These are phyloP conservation scores for Capricornis sumatraensis DNA, from an alignment of 2,113 vertebrate genomes.

Conservation along the genomic window DNA sequence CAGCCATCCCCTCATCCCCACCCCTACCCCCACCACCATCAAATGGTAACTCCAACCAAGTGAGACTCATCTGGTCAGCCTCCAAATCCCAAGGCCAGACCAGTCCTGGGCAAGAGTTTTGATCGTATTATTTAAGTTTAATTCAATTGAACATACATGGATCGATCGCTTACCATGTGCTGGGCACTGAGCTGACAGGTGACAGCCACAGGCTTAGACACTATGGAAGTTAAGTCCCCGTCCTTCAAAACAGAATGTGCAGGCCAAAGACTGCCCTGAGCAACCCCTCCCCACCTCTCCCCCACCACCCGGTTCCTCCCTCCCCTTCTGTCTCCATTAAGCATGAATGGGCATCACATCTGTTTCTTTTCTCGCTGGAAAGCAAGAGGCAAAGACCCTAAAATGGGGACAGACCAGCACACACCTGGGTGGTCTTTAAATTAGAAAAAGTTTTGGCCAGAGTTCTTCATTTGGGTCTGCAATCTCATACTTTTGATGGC, in stretches of 20 bases:
- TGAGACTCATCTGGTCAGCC: constrained; percentile 23
- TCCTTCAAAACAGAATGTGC: not conserved
- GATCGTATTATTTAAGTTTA: not conserved
- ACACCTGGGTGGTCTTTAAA: constrained; percentile 72
- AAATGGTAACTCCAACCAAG: not conserved
- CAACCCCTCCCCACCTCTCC: not conserved
- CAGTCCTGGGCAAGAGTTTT: not conserved
- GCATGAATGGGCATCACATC: constrained; percentile 66
- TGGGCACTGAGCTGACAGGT: not conserved
- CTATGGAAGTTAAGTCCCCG: not conserved
- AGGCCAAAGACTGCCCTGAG: not conserved
- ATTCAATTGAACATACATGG: accelerated
- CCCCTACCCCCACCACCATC: not conserved
- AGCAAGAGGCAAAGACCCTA: constrained; percentile 58
- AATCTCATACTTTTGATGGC: not conserved
- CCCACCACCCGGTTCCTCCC: not conserved
- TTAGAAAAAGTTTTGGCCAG: constrained; percentile 21
- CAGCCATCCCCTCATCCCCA: not conserved
- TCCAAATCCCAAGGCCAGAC: not conserved
- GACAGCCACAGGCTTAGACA: not conserved
- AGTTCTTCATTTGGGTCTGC: not conserved
- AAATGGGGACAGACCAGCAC: constrained; percentile 50
- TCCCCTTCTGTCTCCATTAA: constrained; percentile 41
- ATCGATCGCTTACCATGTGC: not conserved
- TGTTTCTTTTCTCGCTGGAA: constrained; percentile 67